Base-by-base conservation (phyloP, 1,140 invertebrate species). In the Drosophila orosa region DNA sequence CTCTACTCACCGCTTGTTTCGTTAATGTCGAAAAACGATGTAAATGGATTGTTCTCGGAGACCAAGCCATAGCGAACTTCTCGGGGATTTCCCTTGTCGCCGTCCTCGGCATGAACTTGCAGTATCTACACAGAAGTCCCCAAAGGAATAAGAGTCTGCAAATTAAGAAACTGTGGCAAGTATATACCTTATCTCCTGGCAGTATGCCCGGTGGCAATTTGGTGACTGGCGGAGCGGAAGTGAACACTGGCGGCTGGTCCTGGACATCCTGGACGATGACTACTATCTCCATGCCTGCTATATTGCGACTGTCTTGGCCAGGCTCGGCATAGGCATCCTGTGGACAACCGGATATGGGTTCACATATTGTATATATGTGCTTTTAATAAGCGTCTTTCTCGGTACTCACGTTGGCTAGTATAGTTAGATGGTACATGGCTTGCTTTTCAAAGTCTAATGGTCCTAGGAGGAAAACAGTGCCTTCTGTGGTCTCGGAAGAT, bases 201-300 rank as follows among this genome's bases (percentile, higher is more conserved):
- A 93, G 93, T 40, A 96, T 92, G 40, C 94, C 94, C 2, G 94
- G 91, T 22, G 93, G 94, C 44, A 96, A 91, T 80, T 95, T 94
- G 0, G 97, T 97, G 39, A 97, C 94, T 12, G 96, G 96, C 1
- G 97, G 96, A 13, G 96, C 95, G 48, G 95, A 87, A 2, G 95
- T 96, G 91, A 97, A 98, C 45, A 97, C 94, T 2, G 97, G 97
- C 3, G 96, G 96, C 54, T 96, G 96, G 80, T 98, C 97, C 89
- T 98, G 97, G 1, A 97, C 95, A 90, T 98, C 97, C 83, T 95
- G 94, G 1, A 98, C 96, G 4, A 97, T 94, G 1, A 98, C 95
- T 4, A 97, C 94, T 4, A 98, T 93, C 85, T 96, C 94, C 65
- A 97, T 92, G 15, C 95, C 95, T 0, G 96, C 96, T 48, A 98